Percentiles rank a stretch among this genome's conserved stretches.
Conservation (phyloP, 2,888 invertebrate species). For the Germaria angustata region DNA sequence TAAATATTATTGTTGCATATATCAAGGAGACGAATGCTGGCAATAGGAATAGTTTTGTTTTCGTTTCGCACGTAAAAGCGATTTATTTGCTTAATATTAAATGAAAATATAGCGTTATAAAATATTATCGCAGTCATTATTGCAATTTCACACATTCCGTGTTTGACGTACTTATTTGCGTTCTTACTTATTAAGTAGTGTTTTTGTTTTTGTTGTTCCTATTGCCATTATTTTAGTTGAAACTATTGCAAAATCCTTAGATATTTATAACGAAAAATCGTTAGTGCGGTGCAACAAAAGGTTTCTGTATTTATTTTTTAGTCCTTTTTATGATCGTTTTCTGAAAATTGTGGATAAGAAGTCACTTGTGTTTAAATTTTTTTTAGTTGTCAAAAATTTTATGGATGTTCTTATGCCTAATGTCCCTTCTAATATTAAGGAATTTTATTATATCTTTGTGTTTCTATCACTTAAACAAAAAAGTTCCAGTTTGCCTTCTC, state of each 20-base stretch:
- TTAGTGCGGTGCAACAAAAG: background rate
- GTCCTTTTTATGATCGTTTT: too few species aligned
- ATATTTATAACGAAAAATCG: background rate
- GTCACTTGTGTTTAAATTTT: too few species aligned
- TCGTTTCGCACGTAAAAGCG: constrained; percentile 52
- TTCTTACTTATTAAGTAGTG: background rate
- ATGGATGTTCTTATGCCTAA: too few species aligned
- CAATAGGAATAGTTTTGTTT: constrained; percentile 23
- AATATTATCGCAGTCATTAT: constrained; percentile 30
- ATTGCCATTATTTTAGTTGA: too few species aligned
- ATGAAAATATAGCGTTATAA: constrained; percentile 60
- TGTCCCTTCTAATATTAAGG: too few species aligned
- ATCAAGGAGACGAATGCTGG: background rate
- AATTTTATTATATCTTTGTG: too few species aligned
- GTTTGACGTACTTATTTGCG: background rate
- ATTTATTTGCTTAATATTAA: constrained; percentile 71
- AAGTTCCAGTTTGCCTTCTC: too few species aligned
- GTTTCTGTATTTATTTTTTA: too few species aligned
- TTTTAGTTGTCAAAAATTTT: too few species aligned
- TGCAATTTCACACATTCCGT: background rate
- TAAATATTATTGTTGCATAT: constrained; percentile 56
- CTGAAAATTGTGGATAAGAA: too few species aligned
- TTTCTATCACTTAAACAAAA: too few species aligned
- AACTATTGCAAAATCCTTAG: background rate
- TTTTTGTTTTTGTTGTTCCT: background rate